A percentile compares a stretch with the other conserved stretches of the same genome.
Evolutionary conservation across 2,888 invertebrate genomes (phyloP).

Genomic region (Oxytorus armatus): DNA sequence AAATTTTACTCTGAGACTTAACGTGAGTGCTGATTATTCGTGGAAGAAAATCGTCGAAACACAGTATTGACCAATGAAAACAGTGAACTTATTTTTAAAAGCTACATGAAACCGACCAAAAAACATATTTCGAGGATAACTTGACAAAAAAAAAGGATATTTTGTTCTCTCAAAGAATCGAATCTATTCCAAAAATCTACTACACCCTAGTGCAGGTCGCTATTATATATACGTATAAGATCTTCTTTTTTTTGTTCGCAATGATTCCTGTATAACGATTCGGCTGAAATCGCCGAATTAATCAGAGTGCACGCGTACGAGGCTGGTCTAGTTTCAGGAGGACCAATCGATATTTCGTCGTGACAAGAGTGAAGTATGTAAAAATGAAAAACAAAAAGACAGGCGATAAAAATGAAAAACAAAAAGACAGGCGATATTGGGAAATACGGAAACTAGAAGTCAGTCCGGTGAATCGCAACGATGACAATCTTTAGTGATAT

Average conservation of each 20-base stretch:
- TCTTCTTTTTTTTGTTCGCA: constrained; percentile 27
- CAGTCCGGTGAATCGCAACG: constrained; percentile 60
- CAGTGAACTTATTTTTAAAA: constrained; percentile 41
- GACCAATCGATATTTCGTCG: constrained; percentile 56
- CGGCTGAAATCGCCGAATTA: constrained; percentile 63
- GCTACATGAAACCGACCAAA: constrained; percentile 52
- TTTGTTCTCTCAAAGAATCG: constrained; percentile 21
- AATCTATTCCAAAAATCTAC: constrained; percentile 24
- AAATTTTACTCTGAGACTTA: constrained; percentile 47
- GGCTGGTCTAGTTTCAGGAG: constrained; percentile 70
- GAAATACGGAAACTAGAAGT: constrained; percentile 38
- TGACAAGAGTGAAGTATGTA: constrained; percentile 20
- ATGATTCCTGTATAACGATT: constrained; percentile 49
- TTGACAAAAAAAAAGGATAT: not conserved
- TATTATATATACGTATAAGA: not conserved
- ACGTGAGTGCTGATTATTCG: constrained; percentile 13
- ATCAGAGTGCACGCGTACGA: constrained; percentile 51
- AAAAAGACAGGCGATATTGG: constrained; percentile 22
- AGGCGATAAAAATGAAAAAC: constrained; percentile 1
- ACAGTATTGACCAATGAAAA: constrained; percentile 51
- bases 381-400: constrained; percentile 6
- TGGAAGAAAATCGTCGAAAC: constrained; percentile 22
- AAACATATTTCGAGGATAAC: constrained; percentile 10
- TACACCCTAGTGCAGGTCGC: constrained; percentile 25
- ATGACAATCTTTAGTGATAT: constrained; percentile 72